These are phyloP conservation scores for Enteromius unitaeniatus DNA, from an alignment of 2,797 vertebrate species.

Conservation along the genomic window DNA sequence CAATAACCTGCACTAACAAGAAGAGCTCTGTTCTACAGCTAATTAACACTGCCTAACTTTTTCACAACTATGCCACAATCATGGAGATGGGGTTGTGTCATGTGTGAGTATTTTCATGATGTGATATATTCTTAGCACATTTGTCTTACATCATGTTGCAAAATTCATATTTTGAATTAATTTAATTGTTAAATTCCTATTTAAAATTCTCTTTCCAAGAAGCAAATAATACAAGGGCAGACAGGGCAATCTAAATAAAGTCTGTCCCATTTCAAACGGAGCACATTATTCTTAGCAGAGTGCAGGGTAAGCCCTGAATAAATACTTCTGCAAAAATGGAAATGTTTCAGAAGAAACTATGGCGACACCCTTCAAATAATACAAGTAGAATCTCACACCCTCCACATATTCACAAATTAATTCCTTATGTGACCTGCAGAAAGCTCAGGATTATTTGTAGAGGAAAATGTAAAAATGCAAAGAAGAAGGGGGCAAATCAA, in stretches of 20 bases:
- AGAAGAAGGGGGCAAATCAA: neutral
- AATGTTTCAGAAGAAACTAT: slow-evolving; percentile 34
- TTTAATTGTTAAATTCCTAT: neutral
- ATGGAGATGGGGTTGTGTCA: neutral
- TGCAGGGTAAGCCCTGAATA: slow-evolving; percentile 21
- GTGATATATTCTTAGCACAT: neutral
- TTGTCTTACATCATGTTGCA: neutral
- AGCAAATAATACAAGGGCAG: slow-evolving; percentile 1
- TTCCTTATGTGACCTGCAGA: slow-evolving; percentile 7
- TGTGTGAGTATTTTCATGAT: neutral
- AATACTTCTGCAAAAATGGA: slow-evolving; percentile 40
- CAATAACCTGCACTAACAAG: slow-evolving; percentile 59
- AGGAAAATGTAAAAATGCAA: neutral
- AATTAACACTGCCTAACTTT: slow-evolving; percentile 40
- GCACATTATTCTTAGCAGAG: slow-evolving; percentile 50
- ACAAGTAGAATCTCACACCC: slow-evolving; percentile 16
- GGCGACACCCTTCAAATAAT: slow-evolving; percentile 28
- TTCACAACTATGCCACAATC: slow-evolving; percentile 1
- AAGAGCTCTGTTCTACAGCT: slow-evolving; percentile 42
- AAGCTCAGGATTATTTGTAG: slow-evolving; percentile 2
- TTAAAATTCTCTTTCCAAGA: neutral
- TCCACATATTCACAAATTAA: neutral
- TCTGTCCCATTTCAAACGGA: slow-evolving; percentile 45
- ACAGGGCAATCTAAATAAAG: slow-evolving; percentile 46
- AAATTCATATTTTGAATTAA: neutral